Evolutionary conservation across 2,113 vertebrate species (phyloP).

Genomic region (Cyanoramphus novaezelandiae): DNA sequence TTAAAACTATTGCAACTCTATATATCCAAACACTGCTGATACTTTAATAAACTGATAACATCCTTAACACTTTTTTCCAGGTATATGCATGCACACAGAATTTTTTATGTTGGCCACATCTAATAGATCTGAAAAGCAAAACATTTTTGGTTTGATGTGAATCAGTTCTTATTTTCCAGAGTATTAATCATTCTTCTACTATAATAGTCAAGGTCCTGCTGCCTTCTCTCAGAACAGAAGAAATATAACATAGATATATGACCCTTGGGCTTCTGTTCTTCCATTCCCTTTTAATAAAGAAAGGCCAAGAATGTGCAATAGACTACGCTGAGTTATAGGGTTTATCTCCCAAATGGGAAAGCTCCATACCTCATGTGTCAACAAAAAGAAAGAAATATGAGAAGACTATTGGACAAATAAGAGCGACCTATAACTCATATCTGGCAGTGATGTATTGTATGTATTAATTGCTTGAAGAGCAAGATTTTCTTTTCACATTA

Average conservation of each 20-base stretch:
- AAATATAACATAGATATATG: conserved; percentile 70
- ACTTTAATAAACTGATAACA: conserved; percentile 1
- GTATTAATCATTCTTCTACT: conserved; percentile 66
- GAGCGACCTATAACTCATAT: conserved; percentile 25
- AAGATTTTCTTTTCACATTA: conserved; percentile 62
- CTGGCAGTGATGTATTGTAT: conserved; percentile 56
- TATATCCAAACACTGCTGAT: background rate
- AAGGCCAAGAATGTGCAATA: conserved; percentile 58
- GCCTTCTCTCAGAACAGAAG: conserved; percentile 57
- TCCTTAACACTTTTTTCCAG: background rate
- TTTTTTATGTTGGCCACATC: background rate
- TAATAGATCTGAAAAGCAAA: conserved; percentile 39
- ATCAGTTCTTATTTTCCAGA: conserved; percentile 58
- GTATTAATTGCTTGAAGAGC: conserved; percentile 45
- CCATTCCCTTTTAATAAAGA: conserved; percentile 63
- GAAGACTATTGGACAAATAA: conserved; percentile 38
- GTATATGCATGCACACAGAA: background rate
- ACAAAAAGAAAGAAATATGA: conserved; percentile 46
- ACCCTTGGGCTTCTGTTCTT: conserved; percentile 58
- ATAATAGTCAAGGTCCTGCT: conserved; percentile 71
- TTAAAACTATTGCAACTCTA: background rate
- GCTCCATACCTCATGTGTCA: conserved; percentile 52
- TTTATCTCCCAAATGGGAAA: conserved; percentile 69
- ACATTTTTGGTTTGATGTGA: conserved; percentile 40
- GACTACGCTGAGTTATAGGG: conserved; percentile 66